Evolutionary conservation across 1,140 invertebrate species (phyloP), one percentile per base, ranked within the genome.

Genomic region (Diprion similis): DNA sequence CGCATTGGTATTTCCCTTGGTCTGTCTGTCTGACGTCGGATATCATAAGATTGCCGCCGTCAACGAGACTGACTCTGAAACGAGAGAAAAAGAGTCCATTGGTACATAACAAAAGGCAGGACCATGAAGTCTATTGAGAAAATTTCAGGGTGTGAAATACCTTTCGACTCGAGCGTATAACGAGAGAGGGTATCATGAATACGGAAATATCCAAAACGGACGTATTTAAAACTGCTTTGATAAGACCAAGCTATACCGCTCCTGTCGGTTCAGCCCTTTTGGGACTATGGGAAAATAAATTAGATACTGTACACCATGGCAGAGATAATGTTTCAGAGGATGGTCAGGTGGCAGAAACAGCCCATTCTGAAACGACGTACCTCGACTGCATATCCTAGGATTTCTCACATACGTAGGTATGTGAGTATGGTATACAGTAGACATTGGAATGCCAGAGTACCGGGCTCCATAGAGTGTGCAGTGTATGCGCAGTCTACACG

Each of bases 11-110:
- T 77, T 92, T 89, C 51, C 96, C 97, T 79, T 94, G 93, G 84
- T 98, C 97, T 45, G 92, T 90, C 79, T 94, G 92, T 77, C 93
- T 88, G 0, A 96, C 94, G 84, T 96, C 93, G 18, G 92, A 90
- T 79, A 98, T 95, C 89, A 95, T 92, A 66, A 98, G 89, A 83
- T 94, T 95, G 8, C 95, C 95, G 71, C 92, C 92, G 78, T 95
- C 93, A 17, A 93, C 92, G 74, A 98, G 90, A 79, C 93, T 93
- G 80, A 96, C 90, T 84, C 95, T 94, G 83, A 73, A 86, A 85
- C 75, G 82, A 81, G 24, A 37, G 24, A 37, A 37, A 37, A 37
- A 6, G 24, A 37, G 24, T 37, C 24, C 24, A 37, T 37, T 37
- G 24, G 24, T 37, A 37, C 6, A 37, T 37, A 37, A 37, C 24